phyloP scores from a whole-genome alignment of 1,140 invertebrate species.

The Leptestheria dahalacensis region DNA sequence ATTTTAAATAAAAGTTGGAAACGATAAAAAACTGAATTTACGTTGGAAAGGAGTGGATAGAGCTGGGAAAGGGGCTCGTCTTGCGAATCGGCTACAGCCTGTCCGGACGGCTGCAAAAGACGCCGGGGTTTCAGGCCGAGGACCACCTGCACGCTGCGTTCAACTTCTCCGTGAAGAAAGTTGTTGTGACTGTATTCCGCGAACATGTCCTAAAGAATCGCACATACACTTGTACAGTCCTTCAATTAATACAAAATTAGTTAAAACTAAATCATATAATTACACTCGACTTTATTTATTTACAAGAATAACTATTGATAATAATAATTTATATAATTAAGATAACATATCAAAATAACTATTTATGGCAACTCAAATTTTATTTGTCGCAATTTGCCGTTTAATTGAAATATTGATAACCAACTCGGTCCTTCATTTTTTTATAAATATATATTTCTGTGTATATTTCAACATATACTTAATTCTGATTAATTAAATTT shows the following conservation, averaged over 20 bases:
- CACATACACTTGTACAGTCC: not conserved
- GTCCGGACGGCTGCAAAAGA: slow-evolving; percentile 24
- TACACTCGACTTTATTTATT: not conserved
- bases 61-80: not conserved
- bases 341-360: not conserved
- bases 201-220: slow-evolving; percentile 57
- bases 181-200: slow-evolving; percentile 74
- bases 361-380: too few species aligned
- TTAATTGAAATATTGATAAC: too few species aligned
- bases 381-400: too few species aligned
- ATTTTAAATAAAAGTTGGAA: too few species aligned
- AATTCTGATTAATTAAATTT: not conserved
- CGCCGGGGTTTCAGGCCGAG: slow-evolving; percentile 28
- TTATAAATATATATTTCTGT: not conserved
- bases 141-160: slow-evolving; percentile 51
- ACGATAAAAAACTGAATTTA: too few species aligned
- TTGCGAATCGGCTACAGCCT: slow-evolving; percentile 16
- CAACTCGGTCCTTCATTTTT: too few species aligned
- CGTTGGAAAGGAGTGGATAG: slow-evolving; percentile 9
- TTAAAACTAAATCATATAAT: not conserved
- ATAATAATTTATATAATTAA: slow-evolving; percentile 1
- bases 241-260: not conserved
- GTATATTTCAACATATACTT: not conserved
- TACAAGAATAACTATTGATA: slow-evolving; percentile 3
- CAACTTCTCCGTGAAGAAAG: slow-evolving; percentile 73